Evolutionary conservation across 2,113 vertebrate species (phyloP), one percentile per base, ranked within the genome.

Genomic region (Psettodes erumei): DNA sequence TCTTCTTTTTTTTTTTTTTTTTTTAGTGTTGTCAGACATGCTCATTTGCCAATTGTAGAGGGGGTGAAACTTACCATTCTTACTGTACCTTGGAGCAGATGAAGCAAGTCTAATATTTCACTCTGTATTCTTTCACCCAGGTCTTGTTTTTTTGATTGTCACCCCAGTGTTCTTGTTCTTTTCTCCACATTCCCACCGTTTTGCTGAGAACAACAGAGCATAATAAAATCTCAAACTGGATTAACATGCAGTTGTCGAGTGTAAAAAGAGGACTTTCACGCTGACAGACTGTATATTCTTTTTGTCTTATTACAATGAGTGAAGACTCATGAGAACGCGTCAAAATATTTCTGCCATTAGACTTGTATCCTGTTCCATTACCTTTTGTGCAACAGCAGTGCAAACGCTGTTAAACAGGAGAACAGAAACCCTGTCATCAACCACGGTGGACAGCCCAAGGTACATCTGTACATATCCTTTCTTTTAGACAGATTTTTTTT

Each of bases 381-480:
- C 32, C 61, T 47, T 35, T 15, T 45, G 32, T 71, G 42, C 45
- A 56, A 19, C 53, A 38, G 30, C 43, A 9, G 16, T 47, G 47
- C 66, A 72, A 6, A 43, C 40, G n/a, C n/a, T n/a, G n/a, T n/a
- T n/a, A n/a, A 56, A 48, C 64, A 56, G 16, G 13, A 61, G 32
- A 19, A 15, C 38, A 16, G 16, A 66, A 33, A 64, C 27, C 19
- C 55, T 13, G 21, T 28, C 33, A 67, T 79, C 55, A 61, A 61
- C 84, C 86, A 80, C 86, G 87, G 83, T 71, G 81, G 72, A 84
- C 71, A 79, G 64, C 62, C 6, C 5, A 54, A 51, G 58, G 56
- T 66, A 15, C 59, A 47, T 76, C 60, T 90, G 82, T 87, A 80
- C 73, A 89, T 50, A 63, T 54, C 48, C 71, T 28, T 62, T 68